Evolutionary conservation across 1,140 invertebrate species (phyloP).

Genomic region (Hylyphantes graminicola): DNA sequence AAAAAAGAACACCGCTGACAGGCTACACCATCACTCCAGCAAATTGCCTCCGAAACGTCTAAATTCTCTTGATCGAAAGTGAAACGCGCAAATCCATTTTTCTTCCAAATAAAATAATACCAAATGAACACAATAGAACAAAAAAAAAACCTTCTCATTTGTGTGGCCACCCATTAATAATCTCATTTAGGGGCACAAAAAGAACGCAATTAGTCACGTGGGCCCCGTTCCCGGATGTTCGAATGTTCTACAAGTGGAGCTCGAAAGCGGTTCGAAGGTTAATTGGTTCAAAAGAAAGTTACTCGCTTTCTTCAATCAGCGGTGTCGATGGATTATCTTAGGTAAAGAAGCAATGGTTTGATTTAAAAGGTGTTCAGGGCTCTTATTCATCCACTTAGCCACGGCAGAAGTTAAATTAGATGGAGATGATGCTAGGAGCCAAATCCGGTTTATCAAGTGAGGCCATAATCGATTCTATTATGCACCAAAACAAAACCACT

Average conservation of each 20-base stretch:
- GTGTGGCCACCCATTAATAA: conserved; percentile 39
- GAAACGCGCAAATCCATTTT: background rate
- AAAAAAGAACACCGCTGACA: too few relatives aligned
- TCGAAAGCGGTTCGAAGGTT: conserved; percentile 15
- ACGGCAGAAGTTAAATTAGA: too few relatives aligned
- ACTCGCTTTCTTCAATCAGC: too few relatives aligned
- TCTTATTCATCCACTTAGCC: too few relatives aligned
- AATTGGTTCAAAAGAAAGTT: conserved; percentile 29
- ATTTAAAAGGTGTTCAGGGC: too few relatives aligned
- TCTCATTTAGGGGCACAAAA: conserved; percentile 24
- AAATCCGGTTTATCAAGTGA: too few relatives aligned
- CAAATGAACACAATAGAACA: background rate
- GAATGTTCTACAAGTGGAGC: background rate
- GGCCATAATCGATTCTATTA: too few relatives aligned
- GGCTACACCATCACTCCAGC: too few relatives aligned
- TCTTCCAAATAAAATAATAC: background rate
- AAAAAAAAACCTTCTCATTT: conserved; percentile 5
- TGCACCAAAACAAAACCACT: too few relatives aligned
- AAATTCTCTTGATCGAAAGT: too few relatives aligned
- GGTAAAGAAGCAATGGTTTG: background rate
- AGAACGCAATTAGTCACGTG: conserved; percentile 37
- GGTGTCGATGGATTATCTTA: background rate
- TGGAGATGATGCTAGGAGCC: too few relatives aligned
- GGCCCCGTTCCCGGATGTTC: background rate
- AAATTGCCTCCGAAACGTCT: too few relatives aligned